phyloP scores from a whole-genome alignment of 1,140 invertebrate genomes.

The Megathymus violae region DNA sequence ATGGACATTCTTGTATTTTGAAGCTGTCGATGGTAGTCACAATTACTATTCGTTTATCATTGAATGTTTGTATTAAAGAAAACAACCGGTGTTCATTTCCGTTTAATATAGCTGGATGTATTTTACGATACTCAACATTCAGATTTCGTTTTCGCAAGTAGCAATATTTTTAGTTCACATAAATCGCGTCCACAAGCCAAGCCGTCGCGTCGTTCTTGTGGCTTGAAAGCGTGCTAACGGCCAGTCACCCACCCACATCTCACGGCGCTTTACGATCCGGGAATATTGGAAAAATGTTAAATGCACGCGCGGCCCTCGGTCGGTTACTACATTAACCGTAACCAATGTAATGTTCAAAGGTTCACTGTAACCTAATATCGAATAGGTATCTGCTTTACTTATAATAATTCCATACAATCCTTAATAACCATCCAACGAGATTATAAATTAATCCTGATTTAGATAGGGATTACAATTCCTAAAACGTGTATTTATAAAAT shows the following conservation, averaged over 20 bases:
- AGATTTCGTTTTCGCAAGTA: not conserved
- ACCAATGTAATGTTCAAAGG: not conserved
- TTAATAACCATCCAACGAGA: too few species aligned
- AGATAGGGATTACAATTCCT: too few species aligned
- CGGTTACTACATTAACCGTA: not conserved
- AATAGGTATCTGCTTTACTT: too few species aligned
- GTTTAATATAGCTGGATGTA: not conserved
- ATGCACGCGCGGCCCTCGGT: slow-evolving; percentile 49
- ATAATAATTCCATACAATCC: too few species aligned
- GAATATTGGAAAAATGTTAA: slow-evolving; percentile 73
- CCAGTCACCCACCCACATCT: slow-evolving; percentile 43
- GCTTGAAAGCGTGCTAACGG: slow-evolving; percentile 50
- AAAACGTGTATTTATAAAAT: too few species aligned
- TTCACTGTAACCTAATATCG: not conserved
- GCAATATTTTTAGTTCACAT: slow-evolving; percentile 26
- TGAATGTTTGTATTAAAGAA: too few species aligned
- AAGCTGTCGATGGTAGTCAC: too few species aligned
- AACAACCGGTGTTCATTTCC: too few species aligned
- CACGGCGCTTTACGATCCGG: slow-evolving; percentile 55
- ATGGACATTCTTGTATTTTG: too few species aligned
- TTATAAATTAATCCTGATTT: too few species aligned
- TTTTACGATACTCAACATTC: not conserved
- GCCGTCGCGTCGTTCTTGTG: slow-evolving; percentile 34
- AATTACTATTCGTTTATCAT: too few species aligned
- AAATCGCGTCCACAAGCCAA: slow-evolving; percentile 34